Evolutionary conservation across 2,113 vertebrate species (phyloP).

Genomic region (Agelaius tricolor): DNA sequence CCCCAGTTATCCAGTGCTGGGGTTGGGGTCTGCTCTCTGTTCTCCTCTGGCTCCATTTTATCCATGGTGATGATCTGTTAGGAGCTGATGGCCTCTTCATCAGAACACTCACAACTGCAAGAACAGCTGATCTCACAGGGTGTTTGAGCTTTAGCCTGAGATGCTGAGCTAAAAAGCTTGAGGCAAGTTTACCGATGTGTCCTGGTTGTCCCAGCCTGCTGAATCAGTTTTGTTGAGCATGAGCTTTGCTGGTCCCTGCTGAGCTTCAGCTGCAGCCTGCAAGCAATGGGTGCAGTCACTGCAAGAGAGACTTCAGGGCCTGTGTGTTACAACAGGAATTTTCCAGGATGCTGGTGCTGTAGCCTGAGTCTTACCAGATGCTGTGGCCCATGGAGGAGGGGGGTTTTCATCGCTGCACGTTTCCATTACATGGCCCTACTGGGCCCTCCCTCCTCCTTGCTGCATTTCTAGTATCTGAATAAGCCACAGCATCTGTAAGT

Average conservation of each 20-base stretch:
- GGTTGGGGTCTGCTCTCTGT: neutral
- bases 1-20: neutral
- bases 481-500: neutral
- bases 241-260: neutral
- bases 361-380: neutral
- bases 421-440: neutral
- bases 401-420: neutral
- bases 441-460: neutral
- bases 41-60: neutral
- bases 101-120: neutral
- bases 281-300: neutral
- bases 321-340: fast-evolving
- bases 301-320: neutral
- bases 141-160: neutral
- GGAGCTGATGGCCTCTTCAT: neutral
- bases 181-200: neutral
- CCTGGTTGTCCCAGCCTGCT: neutral
- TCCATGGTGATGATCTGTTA: neutral
- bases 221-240: neutral
- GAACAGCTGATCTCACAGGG: neutral
- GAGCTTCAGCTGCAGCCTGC: neutral
- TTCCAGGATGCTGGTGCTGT: fast-evolving
- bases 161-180: neutral
- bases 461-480: neutral
- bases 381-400: neutral